Conservation (phyloP, 1,140 invertebrate species). For the Pemphigus obesinymphae region DNA sequence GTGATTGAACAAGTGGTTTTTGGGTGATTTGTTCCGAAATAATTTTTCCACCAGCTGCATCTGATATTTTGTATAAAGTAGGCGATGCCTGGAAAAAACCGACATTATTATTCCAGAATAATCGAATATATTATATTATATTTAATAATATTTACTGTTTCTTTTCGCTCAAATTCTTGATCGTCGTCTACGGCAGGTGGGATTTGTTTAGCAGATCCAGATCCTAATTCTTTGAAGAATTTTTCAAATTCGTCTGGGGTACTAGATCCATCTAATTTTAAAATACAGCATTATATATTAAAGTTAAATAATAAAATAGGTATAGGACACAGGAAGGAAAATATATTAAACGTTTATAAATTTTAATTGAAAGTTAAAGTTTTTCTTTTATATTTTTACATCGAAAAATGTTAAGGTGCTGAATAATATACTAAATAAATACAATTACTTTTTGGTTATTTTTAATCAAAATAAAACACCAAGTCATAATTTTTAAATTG, state of each 20-base stretch:
- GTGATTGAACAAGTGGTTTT: constrained; percentile 66
- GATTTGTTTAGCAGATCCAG: constrained; percentile 62
- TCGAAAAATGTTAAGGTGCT: too few species aligned
- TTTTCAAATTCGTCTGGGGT: constrained; percentile 58
- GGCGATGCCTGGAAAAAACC: constrained; percentile 54
- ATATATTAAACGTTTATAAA: too few species aligned
- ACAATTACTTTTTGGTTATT: too few species aligned
- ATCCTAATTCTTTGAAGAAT: constrained; percentile 69
- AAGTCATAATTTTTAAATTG: too few species aligned
- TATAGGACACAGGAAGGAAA: too few species aligned
- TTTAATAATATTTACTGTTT: constrained; percentile 49
- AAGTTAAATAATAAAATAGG: background rate
- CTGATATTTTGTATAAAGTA: constrained; percentile 64
- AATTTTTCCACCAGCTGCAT: constrained; percentile 60
- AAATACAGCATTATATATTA: background rate
- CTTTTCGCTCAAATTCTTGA: constrained; percentile 54
- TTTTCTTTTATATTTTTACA: too few species aligned
- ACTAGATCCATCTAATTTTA: constrained; percentile 59
- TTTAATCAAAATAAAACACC: too few species aligned
- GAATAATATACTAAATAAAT: too few species aligned
- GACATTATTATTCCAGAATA: background rate
- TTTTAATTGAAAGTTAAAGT: too few species aligned
- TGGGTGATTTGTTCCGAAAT: constrained; percentile 60
- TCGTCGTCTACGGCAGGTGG: constrained; percentile 65
- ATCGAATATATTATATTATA: background rate